Base-by-base conservation (phyloP, 2,797 vertebrate species). In the Phrynocephalus guinanensis region DNA sequence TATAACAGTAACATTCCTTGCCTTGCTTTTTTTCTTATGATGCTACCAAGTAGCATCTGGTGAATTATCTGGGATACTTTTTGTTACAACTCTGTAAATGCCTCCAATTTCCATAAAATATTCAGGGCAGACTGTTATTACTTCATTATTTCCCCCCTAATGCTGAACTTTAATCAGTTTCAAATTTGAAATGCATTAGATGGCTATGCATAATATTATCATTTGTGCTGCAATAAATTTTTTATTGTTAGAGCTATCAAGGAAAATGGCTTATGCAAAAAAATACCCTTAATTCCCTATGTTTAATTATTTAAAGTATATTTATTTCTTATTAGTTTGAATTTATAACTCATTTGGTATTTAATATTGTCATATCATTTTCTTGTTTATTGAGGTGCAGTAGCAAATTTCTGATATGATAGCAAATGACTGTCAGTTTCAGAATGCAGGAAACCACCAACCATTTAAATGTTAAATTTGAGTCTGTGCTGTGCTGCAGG, bases 91-190 rank as follows among this genome's bases (percentile, higher is more conserved):
- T 97, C 38, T 97, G 96, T 97, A 97, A 97, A 97, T 97, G 96
- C 86, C 63, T 93, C 85, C 80, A 81, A 97, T 97, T 98, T 97
- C 95, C 96, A 97, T 97, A 97, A 98, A 98, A 97, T 97, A 97
- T 97, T 98, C 97, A 97, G 96, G 96, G 92, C 94, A 96, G 94
- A 93, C 95, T 93, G 94, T 97, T 97, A 97, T 96, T 96, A 95
- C 96, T 96, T 95, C 68, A 92, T 89, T 95, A 94, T 96, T 91
- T 33, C 33, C 33, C 33, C 90, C 95, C 86, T 92, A 67, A 89
- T 91, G 89, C 91, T 95, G 93, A 95, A 93, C 93, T 95, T 95
- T 90, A 96, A 93, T 96, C 87, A 91, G 78, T 96, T 96, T 95
- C 91, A 94, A 93, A 96, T 94, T 92, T 93, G 91, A 94, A 96